phyloP scores from a whole-genome alignment of 2,797 vertebrate species.

The Halcyon leucocephala region DNA sequence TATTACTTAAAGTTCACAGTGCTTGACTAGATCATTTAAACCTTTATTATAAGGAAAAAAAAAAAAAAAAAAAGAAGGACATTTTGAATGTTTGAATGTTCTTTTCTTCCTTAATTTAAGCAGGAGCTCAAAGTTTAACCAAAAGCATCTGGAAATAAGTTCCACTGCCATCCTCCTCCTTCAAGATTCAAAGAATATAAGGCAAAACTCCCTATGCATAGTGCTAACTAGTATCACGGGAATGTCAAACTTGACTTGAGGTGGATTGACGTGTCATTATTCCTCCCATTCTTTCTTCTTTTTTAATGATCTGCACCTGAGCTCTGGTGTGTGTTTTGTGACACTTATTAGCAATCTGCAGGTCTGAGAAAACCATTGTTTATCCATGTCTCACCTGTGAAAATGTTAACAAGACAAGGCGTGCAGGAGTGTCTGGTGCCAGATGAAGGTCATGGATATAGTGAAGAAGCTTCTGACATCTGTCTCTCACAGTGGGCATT shows the following conservation, averaged over 20 bases:
- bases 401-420: conserved; percentile 62
- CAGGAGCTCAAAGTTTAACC: conserved; percentile 8
- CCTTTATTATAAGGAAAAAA: background rate
- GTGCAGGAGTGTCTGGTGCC: conserved; percentile 17
- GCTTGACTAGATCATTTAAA: conserved; percentile 57
- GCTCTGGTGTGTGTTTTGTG: conserved; percentile 54
- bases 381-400: conserved; percentile 62
- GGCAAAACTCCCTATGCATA: background rate
- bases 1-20: conserved; percentile 69
- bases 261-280: conserved; percentile 55
- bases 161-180: conserved; percentile 10
- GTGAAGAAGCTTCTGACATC: conserved; percentile 24
- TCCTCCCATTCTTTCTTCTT: conserved; percentile 57
- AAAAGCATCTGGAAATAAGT: conserved; percentile 23
- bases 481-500: conserved; percentile 25
- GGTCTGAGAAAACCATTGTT: conserved; percentile 54
- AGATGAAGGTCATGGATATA: conserved; percentile 45
- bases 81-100: background rate
- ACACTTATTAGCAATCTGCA: conserved; percentile 56
- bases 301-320: conserved; percentile 72
- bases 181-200: conserved; percentile 8
- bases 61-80: background rate
- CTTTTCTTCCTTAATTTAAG: conserved; percentile 30
- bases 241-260: conserved; percentile 42
- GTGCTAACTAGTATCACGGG: conserved; percentile 23